A percentile compares a stretch with the other conserved stretches of the same genome.
Evolutionary conservation across 2,113 vertebrate species (phyloP).

Genomic region (Trogon surrucura): DNA sequence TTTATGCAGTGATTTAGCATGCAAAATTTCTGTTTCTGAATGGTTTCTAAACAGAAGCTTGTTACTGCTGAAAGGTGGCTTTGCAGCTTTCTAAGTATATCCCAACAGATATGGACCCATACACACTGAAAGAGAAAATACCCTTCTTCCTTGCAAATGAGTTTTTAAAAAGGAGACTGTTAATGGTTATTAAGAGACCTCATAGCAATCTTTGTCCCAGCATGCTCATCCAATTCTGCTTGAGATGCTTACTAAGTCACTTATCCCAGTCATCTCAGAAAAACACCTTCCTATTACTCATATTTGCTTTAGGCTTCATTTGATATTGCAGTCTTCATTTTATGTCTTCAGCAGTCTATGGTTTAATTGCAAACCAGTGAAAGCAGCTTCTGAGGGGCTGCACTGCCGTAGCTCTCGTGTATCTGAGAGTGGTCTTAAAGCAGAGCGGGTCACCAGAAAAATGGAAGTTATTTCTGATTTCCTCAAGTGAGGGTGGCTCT

Average conservation of each 20-base stretch:
- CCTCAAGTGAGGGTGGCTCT: neutral
- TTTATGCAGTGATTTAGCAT: neutral
- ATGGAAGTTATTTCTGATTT: neutral
- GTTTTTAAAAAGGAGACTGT: neutral
- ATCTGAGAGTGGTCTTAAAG: neutral
- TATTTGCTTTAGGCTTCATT: neutral
- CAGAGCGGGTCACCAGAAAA: neutral
- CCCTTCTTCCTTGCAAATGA: neutral
- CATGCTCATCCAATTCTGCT: neutral
- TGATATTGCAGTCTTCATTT: neutral
- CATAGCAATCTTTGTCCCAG: neutral
- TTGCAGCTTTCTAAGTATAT: neutral
- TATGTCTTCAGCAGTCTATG: neutral
- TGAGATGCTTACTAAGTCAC: neutral
- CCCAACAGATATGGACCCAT: neutral
- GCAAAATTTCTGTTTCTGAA: neutral
- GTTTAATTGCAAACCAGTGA: neutral
- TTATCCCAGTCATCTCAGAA: neutral
- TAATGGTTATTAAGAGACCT: neutral
- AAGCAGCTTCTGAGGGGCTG: neutral
- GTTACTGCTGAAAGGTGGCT: neutral
- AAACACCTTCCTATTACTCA: neutral
- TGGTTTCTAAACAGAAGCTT: neutral
- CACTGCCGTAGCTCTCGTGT: rapidly evolving
- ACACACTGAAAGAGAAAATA: neutral